Base-by-base conservation (phyloP, 2,888 invertebrate species). In the Oscheius sp. region DNA sequence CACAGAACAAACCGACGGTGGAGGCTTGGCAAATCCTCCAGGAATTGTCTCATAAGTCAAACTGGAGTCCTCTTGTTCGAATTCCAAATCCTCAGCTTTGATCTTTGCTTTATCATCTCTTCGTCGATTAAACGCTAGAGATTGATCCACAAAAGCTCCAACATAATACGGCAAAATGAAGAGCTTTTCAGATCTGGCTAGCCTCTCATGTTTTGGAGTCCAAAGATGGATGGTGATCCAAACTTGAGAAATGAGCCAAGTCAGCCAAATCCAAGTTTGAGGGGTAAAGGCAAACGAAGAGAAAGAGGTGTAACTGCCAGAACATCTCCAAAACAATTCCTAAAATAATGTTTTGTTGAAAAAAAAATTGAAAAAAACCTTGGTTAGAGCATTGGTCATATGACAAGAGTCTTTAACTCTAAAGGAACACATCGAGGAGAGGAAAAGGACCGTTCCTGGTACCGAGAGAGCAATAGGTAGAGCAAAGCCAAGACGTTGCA, bases 211-310 rank as follows among this genome's bases (percentile, higher is more conserved):
- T 89, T 95, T 95, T 3, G 97, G 97, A 2, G 93, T 94, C 96
- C 96, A 98, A 76, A 97, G 94, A 85, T 98, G 96, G 70, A 96
- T 90, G 0, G 95, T 93, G 65, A 96, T 93, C 95, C 97, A 96
- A 0, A 95, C 93, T 88, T 97, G 96, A 12, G 77, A 75, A 25
- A 68, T 65, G 25, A 79, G 53, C 73, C 75, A 76, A 29, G 74
- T 73, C 42, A 87, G 63, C 86, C 87, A 87, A n/a, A 86, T 79
- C 82, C 83, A 84, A 8, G 83, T 80, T 64, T 84, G 84, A 1
- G 82, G 76, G 12, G 64, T 69, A 27, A 74, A 55, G 57, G 85
- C 67, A 66, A 83, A 82, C 23, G 79, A 69, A 25, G 64, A 64
- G 12, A 76, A 69, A 15, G 68, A 65, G 17, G 48, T 61, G 46